Evolutionary conservation across 2,888 invertebrate species (phyloP), one percentile per base, ranked within the genome.

Genomic region (Antheraea assamensis): DNA sequence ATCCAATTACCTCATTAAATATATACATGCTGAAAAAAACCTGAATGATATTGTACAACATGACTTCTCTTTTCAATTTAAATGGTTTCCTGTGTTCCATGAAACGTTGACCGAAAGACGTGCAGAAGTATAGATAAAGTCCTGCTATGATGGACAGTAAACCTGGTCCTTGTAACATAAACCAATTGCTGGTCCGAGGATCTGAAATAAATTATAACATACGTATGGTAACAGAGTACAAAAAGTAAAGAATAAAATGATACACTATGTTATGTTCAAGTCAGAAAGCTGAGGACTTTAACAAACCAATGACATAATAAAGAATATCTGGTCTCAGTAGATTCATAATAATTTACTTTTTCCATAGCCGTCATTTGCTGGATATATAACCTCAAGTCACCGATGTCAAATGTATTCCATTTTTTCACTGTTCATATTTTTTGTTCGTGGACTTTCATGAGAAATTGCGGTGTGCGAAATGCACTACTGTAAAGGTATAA

Each of bases 1-100:
- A 64, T 17, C 1, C 15, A 17, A 64, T 3, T 64, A 81, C 81
- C 80, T 75, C 74, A 49, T 71, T 58, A 17, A 78, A 71, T 24
- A 83, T 27, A 72, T 47, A 78, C n/a, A 71, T 0, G 71, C 77
- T 83, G 0, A 82, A 55, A 3, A 76, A 0, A 61, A 83, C 72
- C 79, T 83, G 83, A 70, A 77, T 78, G 8, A 79, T 30, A 19
- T 83, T 83, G 42, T 80, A 83, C 2, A 76, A 2, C 74, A 78
- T 76, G 0, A 83, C 76, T 0, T 75, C 66, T 2, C 64, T 72
- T 74, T 79, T 79, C 17, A 86, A 24, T 0, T 81, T 66, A 74
- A 73, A 83, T 0, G 86, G 76, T 66, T 73, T 75, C 13, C 81
- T 73, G n/a, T 96, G 95, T 78, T 95, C 95, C 97, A 97, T 97